These are phyloP conservation scores for Drosophila simulans DNA, from an alignment of 1,140 invertebrate species.

Conservation along the genomic window DNA sequence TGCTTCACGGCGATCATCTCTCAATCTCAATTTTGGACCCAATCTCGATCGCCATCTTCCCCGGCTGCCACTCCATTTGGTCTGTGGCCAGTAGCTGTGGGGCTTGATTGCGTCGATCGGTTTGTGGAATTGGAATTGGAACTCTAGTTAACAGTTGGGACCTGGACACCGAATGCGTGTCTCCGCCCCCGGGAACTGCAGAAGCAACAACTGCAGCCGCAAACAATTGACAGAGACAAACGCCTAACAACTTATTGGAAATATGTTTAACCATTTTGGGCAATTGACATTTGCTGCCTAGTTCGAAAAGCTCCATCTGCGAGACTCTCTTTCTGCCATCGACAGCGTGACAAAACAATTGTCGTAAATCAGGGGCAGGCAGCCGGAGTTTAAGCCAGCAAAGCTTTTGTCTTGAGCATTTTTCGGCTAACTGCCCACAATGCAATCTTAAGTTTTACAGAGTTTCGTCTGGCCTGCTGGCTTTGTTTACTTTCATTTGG, in stretches of 20 bases:
- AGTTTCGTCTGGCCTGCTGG: constrained; percentile 23
- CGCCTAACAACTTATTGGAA: constrained; percentile 79
- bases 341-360: constrained; percentile 78
- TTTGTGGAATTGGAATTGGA: constrained; percentile 2
- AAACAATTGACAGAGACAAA: constrained; percentile 65
- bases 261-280: constrained; percentile 78
- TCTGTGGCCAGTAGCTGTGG: not conserved
- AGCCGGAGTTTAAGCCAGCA: constrained; percentile 41
- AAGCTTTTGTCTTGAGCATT: constrained; percentile 27
- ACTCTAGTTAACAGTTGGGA: constrained; percentile 35
- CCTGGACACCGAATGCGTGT: constrained; percentile 41
- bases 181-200: constrained; percentile 23
- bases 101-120: constrained; percentile 33
- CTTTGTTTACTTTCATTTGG: constrained; percentile 77
- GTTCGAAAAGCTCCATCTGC: not conserved
- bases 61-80: constrained; percentile 20
- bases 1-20: constrained; percentile 35
- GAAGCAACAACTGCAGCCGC: constrained; percentile 18
- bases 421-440: constrained; percentile 59
- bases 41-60: constrained; percentile 14
- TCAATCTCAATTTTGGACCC: constrained; percentile 20
- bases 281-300: constrained; percentile 70
- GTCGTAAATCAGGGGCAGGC: constrained; percentile 73
- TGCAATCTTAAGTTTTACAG: constrained; percentile 39
- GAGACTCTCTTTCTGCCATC: constrained; percentile 17